phyloP scores from a whole-genome alignment of 1,140 invertebrate species.

The Catajapyx aquilonaris region DNA sequence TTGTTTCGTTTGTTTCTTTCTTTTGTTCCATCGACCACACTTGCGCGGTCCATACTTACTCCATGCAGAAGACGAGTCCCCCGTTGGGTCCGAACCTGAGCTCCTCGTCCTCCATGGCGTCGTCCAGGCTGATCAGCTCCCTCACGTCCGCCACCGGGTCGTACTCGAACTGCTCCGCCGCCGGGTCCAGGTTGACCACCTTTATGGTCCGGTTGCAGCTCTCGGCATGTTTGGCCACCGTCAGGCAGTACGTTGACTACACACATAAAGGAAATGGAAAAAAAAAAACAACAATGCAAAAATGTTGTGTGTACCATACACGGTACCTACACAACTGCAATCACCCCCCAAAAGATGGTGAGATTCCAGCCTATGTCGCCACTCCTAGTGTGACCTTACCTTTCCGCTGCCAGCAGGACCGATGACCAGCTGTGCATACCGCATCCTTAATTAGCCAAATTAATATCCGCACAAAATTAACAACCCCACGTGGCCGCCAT shows the following conservation, averaged over 20 bases:
- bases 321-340: not conserved
- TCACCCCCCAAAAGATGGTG: no score
- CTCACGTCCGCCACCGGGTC: slow-evolving; percentile 68
- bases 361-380: not conserved
- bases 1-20: no score
- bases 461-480: no score
- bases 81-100: slow-evolving; percentile 95
- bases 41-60: no score
- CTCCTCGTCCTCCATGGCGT: slow-evolving; percentile 91
- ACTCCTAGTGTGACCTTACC: slow-evolving; percentile 24
- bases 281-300: slow-evolving; percentile 8
- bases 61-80: slow-evolving; percentile 88
- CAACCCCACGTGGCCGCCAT: no score
- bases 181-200: slow-evolving; percentile 92
- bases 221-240: slow-evolving; percentile 63
- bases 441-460: slow-evolving; percentile 49
- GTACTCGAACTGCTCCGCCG: slow-evolving; percentile 90
- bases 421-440: slow-evolving; percentile 84
- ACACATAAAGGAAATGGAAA: slow-evolving; percentile 10
- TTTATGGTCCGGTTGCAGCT: slow-evolving; percentile 49
- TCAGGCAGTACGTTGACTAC: slow-evolving; percentile 85
- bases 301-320: not conserved
- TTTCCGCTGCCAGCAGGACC: slow-evolving; percentile 92
- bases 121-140: slow-evolving; percentile 83
- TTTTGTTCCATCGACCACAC: no score